Percentiles rank a stretch among this genome's conserved stretches.
Conservation (phyloP, 2,888 invertebrate genomes). For the Cephus pulcher region DNA sequence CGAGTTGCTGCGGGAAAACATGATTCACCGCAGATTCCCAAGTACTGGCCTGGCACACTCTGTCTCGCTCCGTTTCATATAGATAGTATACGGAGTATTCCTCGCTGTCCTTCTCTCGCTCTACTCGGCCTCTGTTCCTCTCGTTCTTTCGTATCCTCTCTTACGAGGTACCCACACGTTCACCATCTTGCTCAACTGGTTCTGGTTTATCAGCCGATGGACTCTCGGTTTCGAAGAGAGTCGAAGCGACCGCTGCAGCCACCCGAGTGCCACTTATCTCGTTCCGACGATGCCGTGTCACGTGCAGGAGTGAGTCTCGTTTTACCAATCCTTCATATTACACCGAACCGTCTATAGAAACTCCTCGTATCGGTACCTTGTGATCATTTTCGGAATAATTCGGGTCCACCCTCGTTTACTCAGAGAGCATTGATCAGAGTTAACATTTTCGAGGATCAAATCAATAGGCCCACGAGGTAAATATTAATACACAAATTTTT, state of each 20-base stretch:
- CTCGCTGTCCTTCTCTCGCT: conserved; percentile 1
- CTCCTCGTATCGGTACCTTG: neutral
- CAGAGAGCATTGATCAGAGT: neutral
- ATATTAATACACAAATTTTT: neutral
- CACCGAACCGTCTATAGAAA: neutral
- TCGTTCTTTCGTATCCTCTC: conserved; percentile 1
- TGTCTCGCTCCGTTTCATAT: conserved; percentile 7
- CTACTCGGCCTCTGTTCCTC: conserved; percentile 3
- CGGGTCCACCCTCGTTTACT: neutral
- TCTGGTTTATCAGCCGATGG: conserved; percentile 37
- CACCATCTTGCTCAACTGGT: conserved; percentile 35
- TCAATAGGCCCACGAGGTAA: neutral
- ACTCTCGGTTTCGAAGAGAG: conserved; percentile 47
- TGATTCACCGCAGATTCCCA: conserved; percentile 34
- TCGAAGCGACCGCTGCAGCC: conserved; percentile 21
- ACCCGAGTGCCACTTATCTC: conserved; percentile 36
- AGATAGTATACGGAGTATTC: neutral
- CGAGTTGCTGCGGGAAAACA: conserved; percentile 34
- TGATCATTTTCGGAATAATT: neutral
- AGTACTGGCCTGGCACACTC: conserved; percentile 19
- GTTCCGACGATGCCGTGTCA: conserved; percentile 35
- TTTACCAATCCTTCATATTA: neutral
- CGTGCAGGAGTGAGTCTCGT: conserved; percentile 24
- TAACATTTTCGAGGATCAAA: neutral
- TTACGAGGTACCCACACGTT: neutral